Percentiles rank a stretch among this genome's conserved stretches.
Evolutionary conservation across 64 coral and sea anemone species (phyloP).

Genomic region (Actinia tenebrosa): DNA sequence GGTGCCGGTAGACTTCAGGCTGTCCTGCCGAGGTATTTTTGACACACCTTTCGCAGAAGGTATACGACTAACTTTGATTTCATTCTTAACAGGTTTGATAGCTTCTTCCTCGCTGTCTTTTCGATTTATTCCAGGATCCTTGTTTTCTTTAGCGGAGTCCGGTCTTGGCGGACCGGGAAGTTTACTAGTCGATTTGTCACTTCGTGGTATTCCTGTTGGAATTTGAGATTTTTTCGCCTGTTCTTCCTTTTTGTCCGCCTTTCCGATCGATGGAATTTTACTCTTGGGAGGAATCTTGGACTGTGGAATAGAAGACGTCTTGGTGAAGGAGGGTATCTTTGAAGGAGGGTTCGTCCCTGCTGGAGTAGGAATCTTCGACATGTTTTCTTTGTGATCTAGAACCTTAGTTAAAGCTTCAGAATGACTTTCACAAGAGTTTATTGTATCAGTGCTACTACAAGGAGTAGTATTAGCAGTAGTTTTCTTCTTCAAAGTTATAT

Average conservation of each 20-base stretch:
- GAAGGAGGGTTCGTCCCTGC: constrained; percentile 14
- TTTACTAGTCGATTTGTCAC: constrained; percentile 28
- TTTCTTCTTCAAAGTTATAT: constrained; percentile 28
- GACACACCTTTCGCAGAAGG: constrained; percentile 37
- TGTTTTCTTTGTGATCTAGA: constrained; percentile 1
- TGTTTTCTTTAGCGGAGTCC: constrained; percentile 60
- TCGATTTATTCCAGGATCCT: constrained; percentile 25
- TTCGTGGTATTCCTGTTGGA: constrained; percentile 17
- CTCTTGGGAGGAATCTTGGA: constrained; percentile 42
- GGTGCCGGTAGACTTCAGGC: not conserved
- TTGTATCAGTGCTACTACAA: constrained; percentile 22
- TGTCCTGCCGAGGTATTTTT: constrained; percentile 50
- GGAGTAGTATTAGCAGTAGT: constrained; percentile 23
- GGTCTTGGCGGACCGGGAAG: constrained; percentile 27
- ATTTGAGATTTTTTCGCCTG: constrained; percentile 22
- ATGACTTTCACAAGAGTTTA: constrained; percentile 28
- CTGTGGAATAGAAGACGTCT: not conserved
- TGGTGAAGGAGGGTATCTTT: constrained; percentile 34
- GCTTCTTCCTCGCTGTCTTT: constrained; percentile 26
- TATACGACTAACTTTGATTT: constrained; percentile 34
- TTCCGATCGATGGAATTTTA: constrained; percentile 44
- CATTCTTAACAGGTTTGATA: not conserved
- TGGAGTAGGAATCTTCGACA: constrained; percentile 60
- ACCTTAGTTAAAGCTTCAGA: not conserved
- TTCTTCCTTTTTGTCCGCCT: constrained; percentile 37